Conservation (phyloP, 2,113 vertebrate genomes). For the Anarrhichthys ocellatus region DNA sequence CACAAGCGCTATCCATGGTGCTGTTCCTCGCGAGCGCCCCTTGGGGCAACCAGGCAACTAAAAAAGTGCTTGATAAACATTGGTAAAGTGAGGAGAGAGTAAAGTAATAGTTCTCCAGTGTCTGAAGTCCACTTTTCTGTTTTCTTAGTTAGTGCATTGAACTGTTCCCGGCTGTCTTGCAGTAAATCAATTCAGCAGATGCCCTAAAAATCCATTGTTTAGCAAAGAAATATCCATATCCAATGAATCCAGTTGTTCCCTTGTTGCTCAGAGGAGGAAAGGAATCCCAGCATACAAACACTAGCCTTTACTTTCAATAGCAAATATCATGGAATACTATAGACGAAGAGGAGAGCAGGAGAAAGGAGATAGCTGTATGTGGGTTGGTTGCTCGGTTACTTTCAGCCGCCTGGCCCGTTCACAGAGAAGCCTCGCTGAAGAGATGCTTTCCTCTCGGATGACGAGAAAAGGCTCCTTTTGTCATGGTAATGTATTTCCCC, state of each 20-base stretch:
- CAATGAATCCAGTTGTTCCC: not conserved
- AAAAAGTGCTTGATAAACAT: not conserved
- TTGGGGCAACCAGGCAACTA: slow-evolving; percentile 4
- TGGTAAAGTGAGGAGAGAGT: not conserved
- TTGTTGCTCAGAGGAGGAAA: not conserved
- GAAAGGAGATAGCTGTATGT: not conserved
- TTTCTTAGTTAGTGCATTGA: not conserved
- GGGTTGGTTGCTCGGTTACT: slow-evolving; percentile 1
- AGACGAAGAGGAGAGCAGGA: not conserved
- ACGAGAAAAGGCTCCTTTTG: slow-evolving; percentile 8
- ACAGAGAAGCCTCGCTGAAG: slow-evolving; percentile 2
- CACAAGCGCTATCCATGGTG: slow-evolving; percentile 49
- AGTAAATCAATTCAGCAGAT: slow-evolving; percentile 14
- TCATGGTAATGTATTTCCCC: slow-evolving; percentile 28
- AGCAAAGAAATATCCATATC: not conserved
- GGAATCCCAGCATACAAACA: not conserved
- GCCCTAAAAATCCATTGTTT: not conserved
- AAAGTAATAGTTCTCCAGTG: not conserved
- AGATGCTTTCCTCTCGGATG: not conserved
- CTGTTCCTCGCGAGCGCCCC: slow-evolving; percentile 13
- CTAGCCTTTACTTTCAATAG: not conserved
- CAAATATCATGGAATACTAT: not conserved
- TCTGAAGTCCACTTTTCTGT: not conserved
- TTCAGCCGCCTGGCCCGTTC: not conserved
- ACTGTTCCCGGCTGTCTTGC: not conserved